phyloP scores from a whole-genome alignment of 2,888 invertebrate species.

The Cephus nigrinus region DNA sequence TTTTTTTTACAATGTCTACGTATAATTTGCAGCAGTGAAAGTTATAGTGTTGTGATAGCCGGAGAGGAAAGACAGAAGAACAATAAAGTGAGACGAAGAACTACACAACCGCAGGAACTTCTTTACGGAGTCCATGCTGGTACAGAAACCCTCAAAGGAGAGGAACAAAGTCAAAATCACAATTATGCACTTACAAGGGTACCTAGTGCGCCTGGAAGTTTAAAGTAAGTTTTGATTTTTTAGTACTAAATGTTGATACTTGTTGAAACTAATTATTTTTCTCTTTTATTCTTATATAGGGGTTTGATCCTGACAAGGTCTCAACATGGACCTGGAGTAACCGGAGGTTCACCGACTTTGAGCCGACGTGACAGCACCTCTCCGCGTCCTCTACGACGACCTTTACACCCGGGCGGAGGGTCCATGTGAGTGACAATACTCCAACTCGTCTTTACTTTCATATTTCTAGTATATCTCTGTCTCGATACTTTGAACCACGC shows the following conservation, averaged over 20 bases:
- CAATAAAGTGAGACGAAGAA: slow-evolving; percentile 74
- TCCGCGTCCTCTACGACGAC: slow-evolving; percentile 59
- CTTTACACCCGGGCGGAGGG: slow-evolving; percentile 62
- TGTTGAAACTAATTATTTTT: not conserved
- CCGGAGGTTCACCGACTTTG: slow-evolving; percentile 59
- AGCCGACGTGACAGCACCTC: slow-evolving; percentile 62
- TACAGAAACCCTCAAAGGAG: slow-evolving; percentile 52
- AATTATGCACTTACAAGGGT: slow-evolving; percentile 71
- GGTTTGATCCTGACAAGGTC: slow-evolving; percentile 61
- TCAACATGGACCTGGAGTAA: slow-evolving; percentile 50
- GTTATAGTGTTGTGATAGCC: slow-evolving; percentile 49
- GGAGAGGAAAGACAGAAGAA: slow-evolving; percentile 56
- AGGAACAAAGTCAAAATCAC: slow-evolving; percentile 59
- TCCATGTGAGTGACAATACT: slow-evolving; percentile 65
- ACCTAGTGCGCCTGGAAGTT: slow-evolving; percentile 81
- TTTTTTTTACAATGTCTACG: slow-evolving; percentile 11
- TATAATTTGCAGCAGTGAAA: slow-evolving; percentile 40
- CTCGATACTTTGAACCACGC: slow-evolving; percentile 52
- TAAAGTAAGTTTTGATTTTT: slow-evolving; percentile 70
- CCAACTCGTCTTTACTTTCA: slow-evolving; percentile 55
- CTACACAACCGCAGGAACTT: slow-evolving; percentile 77
- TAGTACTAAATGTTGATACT: not conserved
- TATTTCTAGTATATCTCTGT: slow-evolving; percentile 54
- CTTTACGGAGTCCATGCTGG: slow-evolving; percentile 68
- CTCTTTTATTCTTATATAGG: slow-evolving; percentile 37